Conservation (phyloP, 2,113 vertebrate genomes). For the Oncorhynchus tshawytscha region DNA sequence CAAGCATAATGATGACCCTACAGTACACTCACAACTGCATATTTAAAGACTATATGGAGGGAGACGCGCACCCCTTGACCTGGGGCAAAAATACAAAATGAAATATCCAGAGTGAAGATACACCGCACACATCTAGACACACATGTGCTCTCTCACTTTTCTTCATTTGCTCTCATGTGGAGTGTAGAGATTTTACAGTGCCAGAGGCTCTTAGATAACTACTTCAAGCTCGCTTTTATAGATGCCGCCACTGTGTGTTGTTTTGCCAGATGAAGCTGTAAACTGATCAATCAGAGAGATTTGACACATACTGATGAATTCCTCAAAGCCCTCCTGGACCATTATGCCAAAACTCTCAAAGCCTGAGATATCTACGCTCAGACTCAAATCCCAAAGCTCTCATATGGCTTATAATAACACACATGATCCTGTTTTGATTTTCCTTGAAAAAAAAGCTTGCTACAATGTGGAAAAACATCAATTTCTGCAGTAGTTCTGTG, state of each 20-base stretch:
- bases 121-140: too few relatives aligned
- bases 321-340: background rate
- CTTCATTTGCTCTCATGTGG: background rate
- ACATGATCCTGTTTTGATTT: background rate
- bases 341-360: background rate
- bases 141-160: background rate
- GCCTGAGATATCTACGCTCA: background rate
- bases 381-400: constrained; percentile 1
- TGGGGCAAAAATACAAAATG: background rate
- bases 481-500: too few relatives aligned
- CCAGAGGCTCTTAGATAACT: background rate
- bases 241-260: background rate
- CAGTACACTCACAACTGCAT: background rate
- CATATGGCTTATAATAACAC: background rate
- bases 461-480: too few relatives aligned
- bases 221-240: background rate
- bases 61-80: background rate
- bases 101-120: background rate
- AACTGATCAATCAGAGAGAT: background rate
- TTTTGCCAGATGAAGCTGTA: background rate
- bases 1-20: background rate
- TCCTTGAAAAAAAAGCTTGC: too few relatives aligned
- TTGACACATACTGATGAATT: background rate
- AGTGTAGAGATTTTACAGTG: too few relatives aligned
- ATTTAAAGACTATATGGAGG: background rate